Base-by-base conservation (phyloP, 2,113 vertebrate genomes). In the Epinephelus lanceolatus region DNA sequence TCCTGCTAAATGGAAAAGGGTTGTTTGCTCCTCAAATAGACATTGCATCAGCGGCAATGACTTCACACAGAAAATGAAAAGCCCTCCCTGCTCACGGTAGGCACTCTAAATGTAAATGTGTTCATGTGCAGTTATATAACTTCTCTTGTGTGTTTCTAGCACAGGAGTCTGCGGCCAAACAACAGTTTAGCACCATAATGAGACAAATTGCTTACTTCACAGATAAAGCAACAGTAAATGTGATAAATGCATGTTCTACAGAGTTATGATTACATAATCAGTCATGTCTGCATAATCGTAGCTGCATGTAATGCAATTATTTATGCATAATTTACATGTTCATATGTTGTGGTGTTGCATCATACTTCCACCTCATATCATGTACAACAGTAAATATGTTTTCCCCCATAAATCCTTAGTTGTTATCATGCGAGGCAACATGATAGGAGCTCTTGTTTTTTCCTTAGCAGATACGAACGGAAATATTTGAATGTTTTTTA, bases 101-200 rank as follows among this genome's bases (percentile, higher is more conserved):
- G 9, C 78, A 81, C 80, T 93, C 80, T 88, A 87, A 92, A 91
- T 93, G 92, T 81, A 93, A 92, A 92, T 89, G 86, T 79, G 75
- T 45, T 84, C 80, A 77, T 93, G 47, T 5, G 37, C 51, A 0
- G 67, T 87, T 89, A 90, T 60, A 55, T 90, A 83, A 93, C 55
- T 40, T 4, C 18, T 62, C 27, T 15, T n/a, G 33, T 78, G 63
- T 78, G 52, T 68, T 66, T 89, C 74, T 15, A 25, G 65, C 71
- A 52, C 19, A 33, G 51, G 37, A 2, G 11, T 65, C 49, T 10
- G 83, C 57, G 40, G 76, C 71, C 71, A 73, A 73, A 59, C 70
- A 57, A 23, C 53, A 80, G 59, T 87, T 81, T 56, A 77, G 55
- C 59, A 45, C 17, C 0, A 3, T 53, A 66, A 72, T 68, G 0